Evolutionary conservation across 1,140 invertebrate genomes (phyloP).

Genomic region (Globodera rostochiensis): DNA sequence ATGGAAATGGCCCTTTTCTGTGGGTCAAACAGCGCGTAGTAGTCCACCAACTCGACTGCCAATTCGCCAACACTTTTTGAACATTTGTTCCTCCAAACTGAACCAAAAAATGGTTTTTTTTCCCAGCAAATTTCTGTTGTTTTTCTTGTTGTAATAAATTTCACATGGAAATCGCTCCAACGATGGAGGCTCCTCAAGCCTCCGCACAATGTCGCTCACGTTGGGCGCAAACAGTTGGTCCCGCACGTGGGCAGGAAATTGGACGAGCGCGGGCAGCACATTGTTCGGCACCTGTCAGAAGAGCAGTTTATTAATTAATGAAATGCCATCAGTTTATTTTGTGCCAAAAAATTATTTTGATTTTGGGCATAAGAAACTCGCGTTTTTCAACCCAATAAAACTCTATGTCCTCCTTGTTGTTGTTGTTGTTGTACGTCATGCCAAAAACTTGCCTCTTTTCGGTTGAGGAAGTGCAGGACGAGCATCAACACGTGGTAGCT

Average conservation of each 20-base stretch:
- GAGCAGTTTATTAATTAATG: too few relatives aligned
- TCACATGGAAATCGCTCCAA: background rate
- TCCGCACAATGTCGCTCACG: background rate
- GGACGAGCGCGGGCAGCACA: background rate
- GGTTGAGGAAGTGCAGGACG: constrained; percentile 42
- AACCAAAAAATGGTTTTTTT: background rate
- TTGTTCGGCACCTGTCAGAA: background rate
- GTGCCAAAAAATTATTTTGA: too few relatives aligned
- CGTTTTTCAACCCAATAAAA: too few relatives aligned
- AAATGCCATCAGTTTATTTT: too few relatives aligned
- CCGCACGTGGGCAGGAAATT: background rate
- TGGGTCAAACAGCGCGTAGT: constrained; percentile 34
- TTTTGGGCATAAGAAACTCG: too few relatives aligned
- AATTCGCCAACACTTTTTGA: constrained; percentile 35
- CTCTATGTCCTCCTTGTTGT: too few relatives aligned
- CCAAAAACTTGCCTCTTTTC: constrained; percentile 29
- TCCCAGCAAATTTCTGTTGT: background rate
- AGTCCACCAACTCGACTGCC: constrained; percentile 39
- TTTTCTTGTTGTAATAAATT: background rate
- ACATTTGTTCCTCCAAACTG: constrained; percentile 46
- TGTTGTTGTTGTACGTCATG: background rate
- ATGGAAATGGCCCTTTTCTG: constrained; percentile 34
- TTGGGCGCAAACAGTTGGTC: background rate
- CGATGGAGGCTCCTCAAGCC: constrained; percentile 13
- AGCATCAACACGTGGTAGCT: constrained; percentile 44